Conservation (phyloP, 2,113 vertebrate species). For the Leucopsar rothschildi region DNA sequence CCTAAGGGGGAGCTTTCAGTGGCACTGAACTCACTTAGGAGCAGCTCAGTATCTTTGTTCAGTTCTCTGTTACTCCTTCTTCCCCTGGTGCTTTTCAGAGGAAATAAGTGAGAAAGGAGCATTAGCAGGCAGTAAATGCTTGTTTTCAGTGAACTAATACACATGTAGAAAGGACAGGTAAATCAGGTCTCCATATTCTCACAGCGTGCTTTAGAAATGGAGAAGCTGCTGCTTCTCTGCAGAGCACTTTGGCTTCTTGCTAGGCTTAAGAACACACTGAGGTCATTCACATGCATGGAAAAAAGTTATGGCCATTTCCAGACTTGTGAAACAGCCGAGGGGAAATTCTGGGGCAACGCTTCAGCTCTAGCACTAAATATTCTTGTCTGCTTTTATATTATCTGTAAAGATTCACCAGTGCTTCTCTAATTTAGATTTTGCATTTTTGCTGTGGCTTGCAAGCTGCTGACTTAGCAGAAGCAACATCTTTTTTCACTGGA, state of each 20-base stretch:
- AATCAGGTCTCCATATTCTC: neutral
- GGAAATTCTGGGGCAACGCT: neutral
- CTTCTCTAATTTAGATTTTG: neutral
- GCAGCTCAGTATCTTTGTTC: neutral
- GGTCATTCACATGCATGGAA: neutral
- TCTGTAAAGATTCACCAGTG: neutral
- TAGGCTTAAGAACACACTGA: neutral
- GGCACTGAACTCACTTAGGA: neutral
- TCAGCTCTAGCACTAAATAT: neutral
- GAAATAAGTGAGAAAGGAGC: neutral
- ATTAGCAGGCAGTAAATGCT: neutral
- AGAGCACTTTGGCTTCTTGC: neutral
- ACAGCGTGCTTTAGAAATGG: neutral
- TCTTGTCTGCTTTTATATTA: neutral
- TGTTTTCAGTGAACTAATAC: neutral
- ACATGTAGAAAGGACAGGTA: neutral
- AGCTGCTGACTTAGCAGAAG: neutral
- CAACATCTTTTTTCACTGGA: neutral
- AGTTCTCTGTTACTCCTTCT: neutral
- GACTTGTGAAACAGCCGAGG: neutral
- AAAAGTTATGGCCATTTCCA: neutral
- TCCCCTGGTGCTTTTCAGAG: neutral
- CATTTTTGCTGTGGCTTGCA: neutral
- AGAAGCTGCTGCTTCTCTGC: neutral
- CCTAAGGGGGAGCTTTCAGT: neutral